Evolutionary conservation across 2,113 vertebrate species (phyloP), one percentile per base, ranked within the genome.

Genomic region (Xiphophorus maculatus): DNA sequence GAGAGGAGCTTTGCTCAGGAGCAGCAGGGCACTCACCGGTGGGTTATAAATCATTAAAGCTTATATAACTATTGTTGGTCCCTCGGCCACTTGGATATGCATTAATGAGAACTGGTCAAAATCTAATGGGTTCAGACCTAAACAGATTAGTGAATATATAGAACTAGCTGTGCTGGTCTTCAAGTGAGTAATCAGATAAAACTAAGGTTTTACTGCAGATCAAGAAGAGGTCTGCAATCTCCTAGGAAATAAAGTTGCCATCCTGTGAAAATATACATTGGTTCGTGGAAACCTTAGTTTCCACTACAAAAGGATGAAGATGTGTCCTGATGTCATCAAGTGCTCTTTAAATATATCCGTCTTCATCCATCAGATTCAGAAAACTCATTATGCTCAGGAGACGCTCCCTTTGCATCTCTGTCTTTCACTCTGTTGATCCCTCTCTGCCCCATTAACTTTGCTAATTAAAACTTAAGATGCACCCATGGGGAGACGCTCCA

Each of bases 391-490:
- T 51, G 71, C 73, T 83, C 71, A 73, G 62, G 37, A 67, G n/a
- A 67, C 37, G 44, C n/a, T 66, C 58, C 63, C 14, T 83, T 70
- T 51, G 62, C 25, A 42, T 83, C 32, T 48, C 42, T 72, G 64
- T 84, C 71, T 83, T 65, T 70, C 48, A 66, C 71, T 67, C 44
- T 66, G 72, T 73, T 80, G 76, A 85, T 87, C 81, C 67, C 40
- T 81, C 72, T 65, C 77, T 79, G 77, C 69, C 79, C 79, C 80
- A 87, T 89, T 91, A 90, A 91, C 62, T 87, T 80, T 64, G 81
- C 84, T 90, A 91, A 92, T 92, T 92, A 87, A 89, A 92, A 89
- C 62, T 62, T 69, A 78, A 84, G 74, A 44, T 63, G 33, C 70
- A 42, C 72, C 87, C 79, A 65, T 77, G 51, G 88, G 82, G 69